phyloP scores from a whole-genome alignment of 2,888 invertebrate genomes.

The Uropetala carovei region DNA sequence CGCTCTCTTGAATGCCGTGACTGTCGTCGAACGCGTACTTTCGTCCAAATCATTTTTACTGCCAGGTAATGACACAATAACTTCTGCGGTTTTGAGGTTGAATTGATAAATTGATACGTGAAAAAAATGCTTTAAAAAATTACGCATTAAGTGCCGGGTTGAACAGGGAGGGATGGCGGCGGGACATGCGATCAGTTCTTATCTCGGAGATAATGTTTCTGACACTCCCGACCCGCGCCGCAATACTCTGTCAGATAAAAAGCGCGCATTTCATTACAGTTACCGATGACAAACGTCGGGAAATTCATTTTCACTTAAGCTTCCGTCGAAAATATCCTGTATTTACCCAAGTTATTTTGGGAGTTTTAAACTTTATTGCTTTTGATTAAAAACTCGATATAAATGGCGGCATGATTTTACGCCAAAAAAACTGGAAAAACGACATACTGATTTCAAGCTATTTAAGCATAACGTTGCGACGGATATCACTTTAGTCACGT shows the following conservation, averaged over 20 bases:
- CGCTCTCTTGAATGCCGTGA: too few species aligned
- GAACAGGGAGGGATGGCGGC: not conserved
- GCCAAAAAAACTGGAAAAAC: too few species aligned
- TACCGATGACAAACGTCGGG: not conserved
- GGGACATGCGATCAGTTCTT: not conserved
- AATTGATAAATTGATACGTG: too few species aligned
- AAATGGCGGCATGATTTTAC: too few species aligned
- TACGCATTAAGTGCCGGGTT: not conserved
- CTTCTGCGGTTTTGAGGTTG: too few species aligned
- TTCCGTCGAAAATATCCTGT: not conserved
- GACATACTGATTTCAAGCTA: too few species aligned
- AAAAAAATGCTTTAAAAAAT: not conserved
- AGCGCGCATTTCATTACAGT: not conserved
- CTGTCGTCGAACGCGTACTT: too few species aligned
- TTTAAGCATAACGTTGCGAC: too few species aligned
- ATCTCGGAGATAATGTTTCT: constrained; percentile 3
- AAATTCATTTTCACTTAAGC: not conserved
- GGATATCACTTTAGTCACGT: too few species aligned
- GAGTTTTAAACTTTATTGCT: not conserved
- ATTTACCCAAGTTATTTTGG: not conserved
- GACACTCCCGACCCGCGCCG: not conserved
- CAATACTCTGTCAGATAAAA: not conserved
- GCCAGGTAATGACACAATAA: too few species aligned
- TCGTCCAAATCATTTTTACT: too few species aligned
- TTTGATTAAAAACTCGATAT: not conserved